Percentiles rank a stretch among this genome's conserved stretches.
Conservation (phyloP, 2,113 vertebrate species). For the Neofelis nebulosa region DNA sequence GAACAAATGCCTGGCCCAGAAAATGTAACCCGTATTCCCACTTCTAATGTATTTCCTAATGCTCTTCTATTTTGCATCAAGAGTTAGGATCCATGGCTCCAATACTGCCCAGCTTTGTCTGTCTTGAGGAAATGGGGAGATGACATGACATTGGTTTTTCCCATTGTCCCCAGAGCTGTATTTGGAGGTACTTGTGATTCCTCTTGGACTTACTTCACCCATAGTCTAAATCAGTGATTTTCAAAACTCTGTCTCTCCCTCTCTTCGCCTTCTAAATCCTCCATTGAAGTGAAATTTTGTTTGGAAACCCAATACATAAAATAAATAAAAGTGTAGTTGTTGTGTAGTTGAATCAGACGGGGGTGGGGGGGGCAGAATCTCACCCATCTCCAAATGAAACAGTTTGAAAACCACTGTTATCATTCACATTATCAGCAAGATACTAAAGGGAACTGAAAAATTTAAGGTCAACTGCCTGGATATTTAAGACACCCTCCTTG, state of each 20-base stretch:
- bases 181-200: conserved; percentile 23
- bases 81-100: background rate
- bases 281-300: background rate
- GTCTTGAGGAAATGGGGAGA: background rate
- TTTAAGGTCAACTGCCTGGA: background rate
- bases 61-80: background rate
- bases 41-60: background rate
- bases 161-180: background rate
- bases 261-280: background rate
- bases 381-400: background rate
- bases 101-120: background rate
- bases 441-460: conserved; percentile 9
- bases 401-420: background rate
- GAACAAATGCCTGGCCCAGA: conserved; percentile 22
- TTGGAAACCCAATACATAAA: background rate
- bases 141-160: background rate
- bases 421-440: background rate
- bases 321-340: background rate
- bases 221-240: conserved; percentile 6
- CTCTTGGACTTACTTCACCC: background rate
- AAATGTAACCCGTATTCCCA: background rate
- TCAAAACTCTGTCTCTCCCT: background rate
- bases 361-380: background rate
- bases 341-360: background rate
- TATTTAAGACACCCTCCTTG: background rate